These are phyloP conservation scores for Epinephelus fuscoguttatus DNA, from an alignment of 2,113 vertebrate genomes.

Conservation along the genomic window DNA sequence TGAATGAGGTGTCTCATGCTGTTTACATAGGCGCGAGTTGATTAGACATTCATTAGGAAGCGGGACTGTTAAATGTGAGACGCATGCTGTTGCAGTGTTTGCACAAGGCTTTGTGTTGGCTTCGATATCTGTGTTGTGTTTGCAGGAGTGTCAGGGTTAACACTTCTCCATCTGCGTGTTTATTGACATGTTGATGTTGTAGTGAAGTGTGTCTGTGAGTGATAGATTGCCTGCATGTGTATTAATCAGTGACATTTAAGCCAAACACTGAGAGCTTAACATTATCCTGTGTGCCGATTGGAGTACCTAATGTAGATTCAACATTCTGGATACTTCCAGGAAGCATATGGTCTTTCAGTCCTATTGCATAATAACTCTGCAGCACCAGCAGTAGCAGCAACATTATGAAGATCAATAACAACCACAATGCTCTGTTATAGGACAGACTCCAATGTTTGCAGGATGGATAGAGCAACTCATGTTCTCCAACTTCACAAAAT, in stretches of 20 bases:
- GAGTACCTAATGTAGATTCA: conserved; percentile 32
- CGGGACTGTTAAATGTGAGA: conserved; percentile 11
- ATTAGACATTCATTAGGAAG: conserved; percentile 48
- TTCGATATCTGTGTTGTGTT: conserved; percentile 37
- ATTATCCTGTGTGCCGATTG: conserved; percentile 17
- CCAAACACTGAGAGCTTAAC: conserved; percentile 20
- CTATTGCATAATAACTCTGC: conserved; percentile 63
- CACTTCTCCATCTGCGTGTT: conserved; percentile 42
- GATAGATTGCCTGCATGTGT: conserved; percentile 9
- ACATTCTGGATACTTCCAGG: conserved; percentile 43
- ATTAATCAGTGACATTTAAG: conserved; percentile 23
- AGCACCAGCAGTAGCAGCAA: conserved; percentile 41
- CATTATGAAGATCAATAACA: conserved; percentile 73
- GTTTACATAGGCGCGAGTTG: conserved; percentile 14
- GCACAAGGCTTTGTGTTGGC: conserved; percentile 17
- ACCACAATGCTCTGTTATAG: conserved; percentile 44
- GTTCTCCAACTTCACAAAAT: conserved; percentile 56
- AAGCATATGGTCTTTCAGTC: conserved; percentile 55
- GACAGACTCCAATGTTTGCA: conserved; percentile 49
- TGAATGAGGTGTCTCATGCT: conserved; percentile 42
- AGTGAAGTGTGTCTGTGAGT: conserved; percentile 14
- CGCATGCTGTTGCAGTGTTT: conserved; percentile 22
- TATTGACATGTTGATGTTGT: conserved; percentile 33
- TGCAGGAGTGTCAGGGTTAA: conserved; percentile 34
- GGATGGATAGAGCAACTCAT: conserved; percentile 50